phyloP scores from a whole-genome alignment of 2,113 vertebrate species.

The Sphyrna mokarran region DNA sequence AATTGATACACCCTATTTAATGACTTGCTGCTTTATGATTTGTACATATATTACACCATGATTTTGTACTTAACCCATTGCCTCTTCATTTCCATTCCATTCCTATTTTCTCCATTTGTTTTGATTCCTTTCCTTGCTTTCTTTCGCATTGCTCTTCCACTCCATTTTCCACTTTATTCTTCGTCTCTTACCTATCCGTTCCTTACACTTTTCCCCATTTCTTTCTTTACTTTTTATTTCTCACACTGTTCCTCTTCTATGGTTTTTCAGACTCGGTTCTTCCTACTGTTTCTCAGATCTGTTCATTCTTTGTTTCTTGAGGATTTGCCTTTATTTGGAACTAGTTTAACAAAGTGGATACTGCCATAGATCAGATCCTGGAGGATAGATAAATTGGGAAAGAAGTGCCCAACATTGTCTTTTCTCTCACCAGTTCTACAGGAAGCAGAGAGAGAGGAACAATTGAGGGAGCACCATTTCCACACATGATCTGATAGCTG shows the following conservation, averaged over 20 bases:
- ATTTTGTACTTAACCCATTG: neutral
- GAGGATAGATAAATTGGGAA: neutral
- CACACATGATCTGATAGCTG: neutral
- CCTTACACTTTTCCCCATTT: neutral
- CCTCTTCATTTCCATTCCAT: neutral
- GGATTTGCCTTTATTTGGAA: neutral
- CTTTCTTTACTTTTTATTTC: neutral
- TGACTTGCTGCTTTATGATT: neutral
- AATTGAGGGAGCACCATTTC: neutral
- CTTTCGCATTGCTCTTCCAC: neutral
- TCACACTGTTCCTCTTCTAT: neutral
- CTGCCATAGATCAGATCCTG: neutral
- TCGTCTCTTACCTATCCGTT: neutral
- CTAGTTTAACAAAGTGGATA: neutral
- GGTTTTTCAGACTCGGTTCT: neutral
- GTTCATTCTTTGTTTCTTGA: neutral
- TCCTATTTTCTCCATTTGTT: neutral
- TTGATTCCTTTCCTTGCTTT: neutral
- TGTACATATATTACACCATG: neutral
- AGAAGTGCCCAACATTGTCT: neutral
- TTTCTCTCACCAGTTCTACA: neutral
- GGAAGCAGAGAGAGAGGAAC: neutral
- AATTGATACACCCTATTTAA: neutral
- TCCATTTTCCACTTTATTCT: neutral
- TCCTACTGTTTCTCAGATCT: neutral